Evolutionary conservation across 2,797 vertebrate species (phyloP).

Genomic region (Notolabrus celidotus): DNA sequence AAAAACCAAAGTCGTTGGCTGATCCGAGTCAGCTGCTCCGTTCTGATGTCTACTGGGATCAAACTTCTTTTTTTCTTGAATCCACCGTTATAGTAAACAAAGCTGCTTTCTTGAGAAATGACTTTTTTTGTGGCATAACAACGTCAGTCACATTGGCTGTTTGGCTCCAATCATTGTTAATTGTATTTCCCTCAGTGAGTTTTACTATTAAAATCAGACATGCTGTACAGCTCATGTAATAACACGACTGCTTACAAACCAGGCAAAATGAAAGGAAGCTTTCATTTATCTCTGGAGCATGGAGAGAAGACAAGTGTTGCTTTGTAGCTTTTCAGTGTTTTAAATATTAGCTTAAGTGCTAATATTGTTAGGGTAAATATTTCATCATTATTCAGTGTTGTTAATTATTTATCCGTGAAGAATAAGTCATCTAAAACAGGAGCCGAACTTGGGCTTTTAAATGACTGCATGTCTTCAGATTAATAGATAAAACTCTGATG

Average conservation of each 20-base stretch:
- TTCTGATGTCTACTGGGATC: background rate
- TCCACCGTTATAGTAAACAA: background rate
- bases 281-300: background rate
- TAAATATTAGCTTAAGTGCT: background rate
- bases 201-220: background rate
- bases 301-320: background rate
- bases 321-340: background rate
- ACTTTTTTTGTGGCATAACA: background rate
- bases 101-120: background rate
- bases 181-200: background rate
- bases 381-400: background rate
- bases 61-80: background rate
- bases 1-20: too few relatives aligned
- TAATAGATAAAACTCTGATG: too few relatives aligned
- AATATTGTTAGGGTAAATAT: background rate
- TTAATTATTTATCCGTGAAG: too few relatives aligned
- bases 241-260: background rate
- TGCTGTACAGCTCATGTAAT: background rate
- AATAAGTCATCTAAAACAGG: too few relatives aligned
- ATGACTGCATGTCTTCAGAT: background rate
- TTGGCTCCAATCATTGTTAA: background rate
- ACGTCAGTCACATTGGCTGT: background rate
- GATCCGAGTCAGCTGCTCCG: constrained; percentile 12
- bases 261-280: background rate
- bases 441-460: background rate